phyloP scores from a whole-genome alignment of 2,113 vertebrate genomes.

The Phalacrocorax carbo region DNA sequence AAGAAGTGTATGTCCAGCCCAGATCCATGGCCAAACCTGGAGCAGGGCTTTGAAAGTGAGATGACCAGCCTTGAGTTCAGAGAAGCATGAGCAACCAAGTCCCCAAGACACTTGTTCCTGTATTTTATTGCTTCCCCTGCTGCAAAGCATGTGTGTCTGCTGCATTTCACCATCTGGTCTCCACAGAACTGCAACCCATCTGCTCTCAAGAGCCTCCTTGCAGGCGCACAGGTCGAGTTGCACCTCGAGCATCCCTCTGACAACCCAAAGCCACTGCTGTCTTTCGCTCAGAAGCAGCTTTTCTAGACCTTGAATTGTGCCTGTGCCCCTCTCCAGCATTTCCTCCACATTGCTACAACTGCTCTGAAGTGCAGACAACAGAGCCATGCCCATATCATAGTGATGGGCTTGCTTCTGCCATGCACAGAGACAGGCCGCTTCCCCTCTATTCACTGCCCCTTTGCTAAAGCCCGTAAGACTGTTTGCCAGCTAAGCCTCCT shows the following conservation, averaged over 20 bases:
- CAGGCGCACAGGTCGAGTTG: background rate
- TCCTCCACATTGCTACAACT: background rate
- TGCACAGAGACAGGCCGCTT: background rate
- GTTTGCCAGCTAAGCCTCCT: slow-evolving; percentile 3
- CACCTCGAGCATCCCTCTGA: background rate
- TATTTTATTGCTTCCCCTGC: background rate
- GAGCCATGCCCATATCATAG: background rate
- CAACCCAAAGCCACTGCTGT: background rate
- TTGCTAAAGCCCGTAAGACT: background rate
- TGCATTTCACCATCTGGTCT: background rate
- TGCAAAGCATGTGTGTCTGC: background rate
- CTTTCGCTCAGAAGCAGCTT: background rate
- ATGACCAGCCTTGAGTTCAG: background rate
- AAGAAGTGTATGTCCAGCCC: background rate
- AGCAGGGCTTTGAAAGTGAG: background rate
- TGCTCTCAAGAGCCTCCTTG: background rate
- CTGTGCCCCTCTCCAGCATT: background rate
- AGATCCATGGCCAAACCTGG: background rate
- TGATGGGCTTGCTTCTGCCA: background rate
- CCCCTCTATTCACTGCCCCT: background rate
- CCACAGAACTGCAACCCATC: background rate
- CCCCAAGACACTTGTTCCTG: background rate
- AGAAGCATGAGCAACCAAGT: background rate
- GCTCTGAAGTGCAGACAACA: background rate
- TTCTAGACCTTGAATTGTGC: background rate